A percentile compares a stretch with the other conserved stretches of the same genome.
phyloP scores from a whole-genome alignment of 1,140 invertebrate genomes.

The Drosophila miranda region DNA sequence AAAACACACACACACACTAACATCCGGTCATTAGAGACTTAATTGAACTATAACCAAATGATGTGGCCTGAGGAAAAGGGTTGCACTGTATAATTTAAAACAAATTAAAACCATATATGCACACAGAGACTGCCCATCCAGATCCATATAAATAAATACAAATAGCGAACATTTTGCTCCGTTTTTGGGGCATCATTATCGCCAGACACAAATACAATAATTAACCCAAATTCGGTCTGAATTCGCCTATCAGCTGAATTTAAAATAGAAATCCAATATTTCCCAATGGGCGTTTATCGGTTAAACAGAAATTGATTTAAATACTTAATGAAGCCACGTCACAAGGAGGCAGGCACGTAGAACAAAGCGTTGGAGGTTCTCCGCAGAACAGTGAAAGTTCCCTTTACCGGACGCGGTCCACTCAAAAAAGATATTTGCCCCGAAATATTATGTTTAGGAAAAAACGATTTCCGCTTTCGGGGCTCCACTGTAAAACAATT shows the following conservation, averaged over 20 bases:
- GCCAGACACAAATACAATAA: slow-evolving; percentile 17
- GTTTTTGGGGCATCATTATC: slow-evolving; percentile 50
- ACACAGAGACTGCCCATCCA: slow-evolving; percentile 23
- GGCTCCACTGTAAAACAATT: slow-evolving; percentile 13
- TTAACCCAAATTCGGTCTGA: slow-evolving; percentile 45
- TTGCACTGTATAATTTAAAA: slow-evolving; percentile 75
- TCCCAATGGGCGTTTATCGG: too few relatives aligned
- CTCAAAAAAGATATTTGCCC: too few relatives aligned
- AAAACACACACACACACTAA: neutral
- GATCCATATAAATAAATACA: slow-evolving; percentile 13
- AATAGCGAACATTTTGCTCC: slow-evolving; percentile 32
- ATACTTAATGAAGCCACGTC: slow-evolving; percentile 52
- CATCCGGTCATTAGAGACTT: slow-evolving; percentile 71
- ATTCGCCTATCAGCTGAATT: slow-evolving; percentile 43
- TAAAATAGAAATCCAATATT: slow-evolving; percentile 26
- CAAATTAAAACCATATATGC: slow-evolving; percentile 65
- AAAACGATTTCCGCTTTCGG: neutral
- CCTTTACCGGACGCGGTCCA: too few relatives aligned
- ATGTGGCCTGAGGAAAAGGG: slow-evolving; percentile 29
- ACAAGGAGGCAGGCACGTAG: slow-evolving; percentile 18
- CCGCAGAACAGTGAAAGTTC: too few relatives aligned
- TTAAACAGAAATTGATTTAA: slow-evolving; percentile 44
- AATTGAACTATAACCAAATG: slow-evolving; percentile 74
- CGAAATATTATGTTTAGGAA: too few relatives aligned
- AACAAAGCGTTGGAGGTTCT: too few relatives aligned